Evolutionary conservation across 1,140 invertebrate species (phyloP), one percentile per base, ranked within the genome.

Genomic region (Drosophila ficusphila): DNA sequence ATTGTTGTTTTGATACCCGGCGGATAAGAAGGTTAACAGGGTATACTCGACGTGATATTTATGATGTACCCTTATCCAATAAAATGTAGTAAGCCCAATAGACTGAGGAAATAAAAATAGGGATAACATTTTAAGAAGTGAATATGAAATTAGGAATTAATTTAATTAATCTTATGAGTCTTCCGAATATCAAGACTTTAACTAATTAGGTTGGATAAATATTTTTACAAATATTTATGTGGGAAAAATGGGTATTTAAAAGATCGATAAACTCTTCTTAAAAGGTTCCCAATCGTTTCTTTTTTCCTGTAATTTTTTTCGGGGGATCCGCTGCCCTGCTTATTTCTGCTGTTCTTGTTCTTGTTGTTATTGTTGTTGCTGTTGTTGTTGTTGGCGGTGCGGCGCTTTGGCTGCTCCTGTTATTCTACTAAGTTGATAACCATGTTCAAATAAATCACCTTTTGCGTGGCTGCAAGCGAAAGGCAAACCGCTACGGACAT

Each of bases 391-490:
- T 27, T 62, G 58, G 76, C 72, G 36, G 77, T 77, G 82, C 81
- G 82, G 69, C 74, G 77, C 72, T 83, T 90, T 77, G 69, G 39
- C 79, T 90, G 86, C 81, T 88, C 83, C 76, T 83, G 88, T 88
- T 90, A 83, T 81, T 90, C 82, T 85, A 85, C 89, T 90, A 90
- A 90, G 89, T 90, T 90, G 89, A 90, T 90, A 90, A 90, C 89
- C 89, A 90, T 90, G 89, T 90, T 90, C 89, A 90, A 90, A 90
- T 90, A 90, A 90, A 90, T 90, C 89, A 90, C 89, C 89, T 90
- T 90, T 90, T 90, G 79, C 79, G 89, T 90, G 83, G 79, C 88
- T 90, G 81, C 89, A 82, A 89, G 83, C 82, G 83, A 88, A 88
- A 88, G 82, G 82, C 82, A 46, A 67, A 67, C 62, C 62, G 46